Percentiles rank a stretch among this genome's conserved stretches.
Evolutionary conservation across 2,113 vertebrate genomes (phyloP).

Genomic region (Onychorhynchus coronatus): DNA sequence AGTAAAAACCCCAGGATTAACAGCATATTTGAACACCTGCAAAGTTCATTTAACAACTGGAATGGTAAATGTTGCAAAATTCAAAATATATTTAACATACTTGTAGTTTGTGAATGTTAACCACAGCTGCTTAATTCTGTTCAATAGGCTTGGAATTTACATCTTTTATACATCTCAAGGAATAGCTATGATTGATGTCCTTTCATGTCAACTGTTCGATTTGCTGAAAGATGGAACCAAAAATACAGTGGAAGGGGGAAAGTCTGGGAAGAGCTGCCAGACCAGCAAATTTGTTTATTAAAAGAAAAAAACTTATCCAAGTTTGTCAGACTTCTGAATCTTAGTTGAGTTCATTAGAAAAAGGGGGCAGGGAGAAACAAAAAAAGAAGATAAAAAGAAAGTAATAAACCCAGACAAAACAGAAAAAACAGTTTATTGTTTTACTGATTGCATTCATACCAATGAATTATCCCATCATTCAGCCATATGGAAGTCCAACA

Average conservation of each 20-base stretch:
- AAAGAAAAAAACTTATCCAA: neutral
- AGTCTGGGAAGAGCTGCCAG: constrained; percentile 17
- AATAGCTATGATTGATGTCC: constrained; percentile 61
- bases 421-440: neutral
- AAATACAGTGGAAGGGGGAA: neutral
- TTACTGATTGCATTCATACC: neutral
- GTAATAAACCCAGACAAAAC: neutral
- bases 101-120: constrained; percentile 65
- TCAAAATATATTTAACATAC: constrained; percentile 72
- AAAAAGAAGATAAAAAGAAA: neutral
- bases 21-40: constrained; percentile 77
- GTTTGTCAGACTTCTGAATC: neutral
- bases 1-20: constrained; percentile 64
- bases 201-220: constrained; percentile 64
- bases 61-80: constrained; percentile 72
- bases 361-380: neutral
- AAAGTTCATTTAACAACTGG: constrained; percentile 74
- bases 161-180: constrained; percentile 62
- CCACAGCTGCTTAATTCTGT: constrained; percentile 67
- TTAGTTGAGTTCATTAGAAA: neutral
- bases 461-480: neutral
- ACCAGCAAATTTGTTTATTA: neutral
- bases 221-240: constrained; percentile 56
- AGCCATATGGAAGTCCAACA: neutral
- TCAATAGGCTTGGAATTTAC: constrained; percentile 50